Percentiles rank a stretch among this genome's conserved stretches.
Evolutionary conservation across 2,797 vertebrate genomes (phyloP).

Genomic region (Capromys pilorides): DNA sequence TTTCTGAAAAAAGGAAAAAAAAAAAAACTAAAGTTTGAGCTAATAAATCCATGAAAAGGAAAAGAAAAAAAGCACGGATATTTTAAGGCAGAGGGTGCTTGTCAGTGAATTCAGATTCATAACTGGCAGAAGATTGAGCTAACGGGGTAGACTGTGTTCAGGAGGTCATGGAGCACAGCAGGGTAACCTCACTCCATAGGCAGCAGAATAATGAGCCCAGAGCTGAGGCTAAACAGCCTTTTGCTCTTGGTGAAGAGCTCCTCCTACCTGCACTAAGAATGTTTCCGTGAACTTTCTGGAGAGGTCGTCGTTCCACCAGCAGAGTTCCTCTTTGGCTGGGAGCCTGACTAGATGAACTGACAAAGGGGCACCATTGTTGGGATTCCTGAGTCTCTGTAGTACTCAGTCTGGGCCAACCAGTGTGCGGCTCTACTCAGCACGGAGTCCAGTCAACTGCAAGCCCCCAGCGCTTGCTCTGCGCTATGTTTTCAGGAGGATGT

Average conservation of each 20-base stretch:
- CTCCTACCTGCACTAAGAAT: neutral
- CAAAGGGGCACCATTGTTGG: neutral
- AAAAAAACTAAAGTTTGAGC: neutral
- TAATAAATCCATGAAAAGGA: neutral
- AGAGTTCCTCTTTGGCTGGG: neutral
- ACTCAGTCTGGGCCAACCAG: neutral
- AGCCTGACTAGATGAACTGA: neutral
- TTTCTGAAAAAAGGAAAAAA: neutral
- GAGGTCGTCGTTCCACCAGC: rapidly evolving
- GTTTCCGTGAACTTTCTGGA: neutral
- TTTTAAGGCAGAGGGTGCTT: neutral
- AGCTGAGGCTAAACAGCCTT: neutral
- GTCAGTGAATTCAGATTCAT: neutral
- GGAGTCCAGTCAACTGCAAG: neutral
- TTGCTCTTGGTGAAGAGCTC: neutral
- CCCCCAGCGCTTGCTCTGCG: neutral
- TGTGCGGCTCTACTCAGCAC: neutral
- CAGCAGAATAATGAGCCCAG: neutral
- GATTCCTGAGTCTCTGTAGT: neutral
- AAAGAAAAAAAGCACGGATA: neutral
- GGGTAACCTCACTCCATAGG: neutral
- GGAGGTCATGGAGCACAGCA: neutral
- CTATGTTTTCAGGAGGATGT: neutral
- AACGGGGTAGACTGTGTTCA: neutral
- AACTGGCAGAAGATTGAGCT: neutral